Evolutionary conservation across 2,113 vertebrate species (phyloP), one percentile per base, ranked within the genome.

Genomic region (Clarias batrachus): DNA sequence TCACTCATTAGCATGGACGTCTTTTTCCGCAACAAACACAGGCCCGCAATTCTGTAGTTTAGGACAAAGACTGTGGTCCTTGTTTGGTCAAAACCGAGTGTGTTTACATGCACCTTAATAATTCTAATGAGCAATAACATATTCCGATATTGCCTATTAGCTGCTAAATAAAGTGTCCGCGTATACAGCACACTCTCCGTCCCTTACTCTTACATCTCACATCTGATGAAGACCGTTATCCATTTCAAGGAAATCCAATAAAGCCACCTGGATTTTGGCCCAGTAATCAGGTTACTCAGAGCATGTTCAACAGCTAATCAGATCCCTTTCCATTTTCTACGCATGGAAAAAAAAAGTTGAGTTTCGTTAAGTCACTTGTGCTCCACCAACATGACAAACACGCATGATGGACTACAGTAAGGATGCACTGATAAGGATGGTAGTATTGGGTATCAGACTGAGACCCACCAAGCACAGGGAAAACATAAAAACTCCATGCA

Each of bases 211-310:
- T 62, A 48, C 16, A 63, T 63, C 79, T 48, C 8, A 27, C 23
- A 52, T 82, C 80, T 17, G 23, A 65, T 82, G 33, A 30, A 57
- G n/a, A 59, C n/a, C 21, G 16, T 79, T 33, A 52, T 79, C 57
- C 6, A 62, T 81, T 81, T 81, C 78, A 62, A 62, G 78, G 57
- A 81, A 81, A 81, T 81, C 11, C 27, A 81, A 60, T 81, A 62
- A 81, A 37, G 78, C 57, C 57, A 41, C 57, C 78, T 81, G 78
- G 78, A 81, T 62, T 62, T 62, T 41, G 60, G 19, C 78, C 78
- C 4, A 23, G 10, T 62, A 62, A 62, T 81, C 78, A 81, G 57
- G 30, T 81, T 62, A 37, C 57, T 41, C 60, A 4, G 41, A 17
- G 41, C 6, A 3, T 63, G 80, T 65, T 65, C 48, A 48, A 65